Evolutionary conservation across 2,888 invertebrate species (phyloP).

Genomic region (Aplocera efformata): DNA sequence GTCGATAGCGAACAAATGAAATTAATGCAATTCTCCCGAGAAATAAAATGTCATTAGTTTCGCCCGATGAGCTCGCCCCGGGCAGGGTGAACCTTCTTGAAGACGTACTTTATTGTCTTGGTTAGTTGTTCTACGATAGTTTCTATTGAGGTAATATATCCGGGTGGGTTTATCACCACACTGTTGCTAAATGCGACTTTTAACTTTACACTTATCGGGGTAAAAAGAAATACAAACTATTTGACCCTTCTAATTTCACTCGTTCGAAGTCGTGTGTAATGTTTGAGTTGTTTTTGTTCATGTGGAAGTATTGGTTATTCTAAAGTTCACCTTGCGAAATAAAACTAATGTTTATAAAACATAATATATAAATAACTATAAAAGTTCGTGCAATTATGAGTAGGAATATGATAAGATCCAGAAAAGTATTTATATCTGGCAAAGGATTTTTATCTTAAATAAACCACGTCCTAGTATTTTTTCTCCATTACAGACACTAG

Average conservation of each 20-base stretch:
- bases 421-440: not conserved
- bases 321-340: too few species aligned
- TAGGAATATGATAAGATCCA: too few species aligned
- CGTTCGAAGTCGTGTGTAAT: too few species aligned
- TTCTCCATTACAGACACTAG: constrained; percentile 40
- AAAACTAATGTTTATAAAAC: too few species aligned
- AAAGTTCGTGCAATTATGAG: too few species aligned
- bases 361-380: too few species aligned
- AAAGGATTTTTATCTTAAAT: constrained; percentile 1
- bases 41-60: constrained; percentile 77
- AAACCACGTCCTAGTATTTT: constrained; percentile 33
- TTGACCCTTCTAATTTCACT: not conserved
- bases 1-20: constrained; percentile 75
- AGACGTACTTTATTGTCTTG: constrained; percentile 49
- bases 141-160: constrained; percentile 18
- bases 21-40: constrained; percentile 77
- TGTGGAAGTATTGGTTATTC: too few species aligned
- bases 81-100: constrained; percentile 44
- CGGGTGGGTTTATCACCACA: constrained; percentile 14
- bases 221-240: not conserved
- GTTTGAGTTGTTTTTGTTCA: too few species aligned
- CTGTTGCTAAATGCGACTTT: constrained; percentile 15
- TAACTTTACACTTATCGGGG: not conserved
- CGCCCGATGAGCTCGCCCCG: constrained; percentile 63
- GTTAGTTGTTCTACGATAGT: constrained; percentile 30